A percentile compares a stretch with the other conserved stretches of the same genome.
Evolutionary conservation across 2,113 vertebrate genomes (phyloP).

Genomic region (Oceanites oceanicus): DNA sequence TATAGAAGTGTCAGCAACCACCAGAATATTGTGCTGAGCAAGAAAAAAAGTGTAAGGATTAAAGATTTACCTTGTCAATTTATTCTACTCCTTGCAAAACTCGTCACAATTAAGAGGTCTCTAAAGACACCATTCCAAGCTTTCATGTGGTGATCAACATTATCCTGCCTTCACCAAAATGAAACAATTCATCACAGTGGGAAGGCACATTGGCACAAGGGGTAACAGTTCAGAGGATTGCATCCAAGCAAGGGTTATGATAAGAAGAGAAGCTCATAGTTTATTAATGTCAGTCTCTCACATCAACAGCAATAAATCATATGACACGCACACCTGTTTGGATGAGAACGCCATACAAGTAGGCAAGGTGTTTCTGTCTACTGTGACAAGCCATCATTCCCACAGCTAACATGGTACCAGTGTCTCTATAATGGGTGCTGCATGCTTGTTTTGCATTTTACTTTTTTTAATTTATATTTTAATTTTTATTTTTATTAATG

Average conservation of each 20-base stretch:
- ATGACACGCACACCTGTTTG: not conserved
- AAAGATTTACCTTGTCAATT: not conserved
- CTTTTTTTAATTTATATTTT: not conserved
- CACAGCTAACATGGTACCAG: not conserved
- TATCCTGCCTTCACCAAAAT: not conserved
- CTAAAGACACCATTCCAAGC: not conserved
- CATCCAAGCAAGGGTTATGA: not conserved
- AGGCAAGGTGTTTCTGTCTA: not conserved
- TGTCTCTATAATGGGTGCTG: not conserved
- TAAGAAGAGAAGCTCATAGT: not conserved
- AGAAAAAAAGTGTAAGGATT: not conserved
- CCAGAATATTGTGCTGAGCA: not conserved
- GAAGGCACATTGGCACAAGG: not conserved
- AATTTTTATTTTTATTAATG: not conserved
- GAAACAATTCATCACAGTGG: not conserved
- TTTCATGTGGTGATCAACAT: not conserved
- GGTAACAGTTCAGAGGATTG: not conserved
- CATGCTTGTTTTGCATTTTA: not conserved
- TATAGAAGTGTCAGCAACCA: not conserved
- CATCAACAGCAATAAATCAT: not conserved
- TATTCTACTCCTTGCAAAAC: not conserved
- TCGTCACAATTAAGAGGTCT: not conserved
- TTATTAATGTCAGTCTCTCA: not conserved
- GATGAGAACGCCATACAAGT: not conserved
- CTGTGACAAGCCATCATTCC: not conserved